Evolutionary conservation across 2,888 invertebrate genomes (phyloP), one percentile per base, ranked within the genome.

Genomic region (Latheticus oryzae): DNA sequence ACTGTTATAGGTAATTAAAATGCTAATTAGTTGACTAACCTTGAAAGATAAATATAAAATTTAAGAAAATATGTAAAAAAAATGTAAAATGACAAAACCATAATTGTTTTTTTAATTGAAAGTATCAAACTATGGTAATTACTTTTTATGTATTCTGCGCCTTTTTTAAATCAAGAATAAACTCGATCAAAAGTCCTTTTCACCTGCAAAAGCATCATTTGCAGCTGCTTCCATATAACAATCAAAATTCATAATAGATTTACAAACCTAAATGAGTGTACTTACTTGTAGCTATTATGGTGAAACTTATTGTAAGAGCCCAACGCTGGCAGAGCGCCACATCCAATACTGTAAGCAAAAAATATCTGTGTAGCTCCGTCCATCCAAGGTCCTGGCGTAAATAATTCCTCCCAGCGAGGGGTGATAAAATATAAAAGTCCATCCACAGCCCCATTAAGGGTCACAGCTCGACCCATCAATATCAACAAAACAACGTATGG

Each of bases 291-390:
- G 58, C 87, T 87, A 72, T 91, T 89, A 73, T 90, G 90, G 73
- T 90, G 85, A 71, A 89, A 89, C 70, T 87, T 85, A 76, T 90
- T 90, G 77, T 89, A 90, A 38, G 88, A 88, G 33, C 89, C 88
- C 28, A 88, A 81, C 2, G 90, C 88, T 1, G 90, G 83, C 33
- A 91, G 77, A 1, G 89, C 89, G 7, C 90, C 90, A 60, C 89
- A 90, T 9, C 90, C 89, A 38, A 89, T 89, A 54, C 89, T 89
- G 67, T 90, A 84, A 0, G 89, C 90, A 76, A 90, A 90, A 79
- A 90, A 90, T 63, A 90, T 88, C 75, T 90, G 89, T 1, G 88
- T 87, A 0, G 88, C 88, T 0, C 89, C 90, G 68, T 90, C 89
- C 67, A 89, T 87, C 90, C 90, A 90, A 5, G 84, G 84, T 19